A percentile compares a stretch with the other conserved stretches of the same genome.
Evolutionary conservation across 2,797 vertebrate genomes (phyloP).

Genomic region (Spheniscus humboldti): DNA sequence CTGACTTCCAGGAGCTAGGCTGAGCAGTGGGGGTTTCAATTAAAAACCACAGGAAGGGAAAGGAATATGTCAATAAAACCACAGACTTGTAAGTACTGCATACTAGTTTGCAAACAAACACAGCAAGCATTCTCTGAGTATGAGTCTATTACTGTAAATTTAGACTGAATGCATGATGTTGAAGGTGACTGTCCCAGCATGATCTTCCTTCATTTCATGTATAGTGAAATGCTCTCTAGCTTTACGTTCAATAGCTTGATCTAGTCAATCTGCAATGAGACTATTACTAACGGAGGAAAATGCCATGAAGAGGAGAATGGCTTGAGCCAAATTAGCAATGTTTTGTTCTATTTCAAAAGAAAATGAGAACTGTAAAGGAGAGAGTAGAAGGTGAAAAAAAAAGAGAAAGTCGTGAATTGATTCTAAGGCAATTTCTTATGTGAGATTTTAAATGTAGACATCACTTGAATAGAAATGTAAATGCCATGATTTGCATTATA

Average conservation of each 20-base stretch:
- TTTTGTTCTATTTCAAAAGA: slow-evolving; percentile 46
- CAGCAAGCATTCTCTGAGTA: slow-evolving; percentile 75
- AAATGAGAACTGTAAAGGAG: not conserved
- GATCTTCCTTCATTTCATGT: slow-evolving; percentile 61
- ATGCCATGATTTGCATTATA: slow-evolving; percentile 53
- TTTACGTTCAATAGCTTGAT: slow-evolving; percentile 32
- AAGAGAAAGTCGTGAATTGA: slow-evolving; percentile 9
- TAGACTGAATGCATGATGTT: slow-evolving; percentile 64
- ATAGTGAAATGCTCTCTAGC: slow-evolving; percentile 41
- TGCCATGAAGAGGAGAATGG: not conserved
- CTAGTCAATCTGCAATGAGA: slow-evolving; percentile 19
- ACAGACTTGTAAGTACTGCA: slow-evolving; percentile 80
- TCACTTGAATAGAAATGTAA: slow-evolving; percentile 61
- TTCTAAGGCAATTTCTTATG: slow-evolving; percentile 11
- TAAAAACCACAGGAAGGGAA: slow-evolving; percentile 83
- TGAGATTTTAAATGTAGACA: slow-evolving; percentile 47
- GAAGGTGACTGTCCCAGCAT: slow-evolving; percentile 74
- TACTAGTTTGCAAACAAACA: slow-evolving; percentile 83
- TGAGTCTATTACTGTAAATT: slow-evolving; percentile 78
- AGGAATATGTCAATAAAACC: slow-evolving; percentile 83
- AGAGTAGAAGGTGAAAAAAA: not conserved
- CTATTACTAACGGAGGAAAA: slow-evolving; percentile 17
- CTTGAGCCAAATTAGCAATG: not conserved
- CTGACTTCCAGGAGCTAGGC: slow-evolving; percentile 71
- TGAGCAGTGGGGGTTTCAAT: slow-evolving; percentile 81